phyloP scores from a whole-genome alignment of 2,113 vertebrate species.

The Myodes glareolus region DNA sequence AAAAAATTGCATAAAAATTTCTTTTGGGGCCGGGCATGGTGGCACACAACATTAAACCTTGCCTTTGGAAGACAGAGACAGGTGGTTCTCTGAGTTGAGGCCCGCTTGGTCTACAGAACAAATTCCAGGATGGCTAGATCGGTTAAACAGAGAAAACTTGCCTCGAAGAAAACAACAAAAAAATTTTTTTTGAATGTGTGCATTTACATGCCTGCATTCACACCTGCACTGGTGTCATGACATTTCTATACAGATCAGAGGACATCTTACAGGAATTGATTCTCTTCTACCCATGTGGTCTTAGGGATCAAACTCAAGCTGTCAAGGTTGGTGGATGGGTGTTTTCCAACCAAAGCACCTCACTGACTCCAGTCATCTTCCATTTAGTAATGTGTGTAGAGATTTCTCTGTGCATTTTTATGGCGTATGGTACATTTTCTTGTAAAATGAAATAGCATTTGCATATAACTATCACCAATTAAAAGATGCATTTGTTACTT shows the following conservation, averaged over 20 bases:
- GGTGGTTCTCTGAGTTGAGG: too few species aligned
- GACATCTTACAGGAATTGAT: not conserved
- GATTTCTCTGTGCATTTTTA: not conserved
- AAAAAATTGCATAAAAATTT: too few species aligned
- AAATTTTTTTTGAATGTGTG: not conserved
- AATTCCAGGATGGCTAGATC: too few species aligned
- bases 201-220: not conserved
- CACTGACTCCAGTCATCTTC: not conserved
- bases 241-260: not conserved
- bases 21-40: too few species aligned
- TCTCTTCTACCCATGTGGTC: not conserved
- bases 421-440: not conserved
- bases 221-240: too few species aligned
- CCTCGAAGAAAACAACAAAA: too few species aligned
- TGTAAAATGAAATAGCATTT: not conserved
- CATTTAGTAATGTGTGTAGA: not conserved
- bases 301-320: not conserved
- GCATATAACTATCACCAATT: not conserved
- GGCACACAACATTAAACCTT: too few species aligned
- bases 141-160: too few species aligned
- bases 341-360: not conserved
- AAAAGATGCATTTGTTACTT: not conserved
- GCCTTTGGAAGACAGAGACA: too few species aligned
- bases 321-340: not conserved
- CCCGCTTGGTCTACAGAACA: too few species aligned